phyloP scores from a whole-genome alignment of 2,113 vertebrate genomes.

The Psilopogon haemacephalus region DNA sequence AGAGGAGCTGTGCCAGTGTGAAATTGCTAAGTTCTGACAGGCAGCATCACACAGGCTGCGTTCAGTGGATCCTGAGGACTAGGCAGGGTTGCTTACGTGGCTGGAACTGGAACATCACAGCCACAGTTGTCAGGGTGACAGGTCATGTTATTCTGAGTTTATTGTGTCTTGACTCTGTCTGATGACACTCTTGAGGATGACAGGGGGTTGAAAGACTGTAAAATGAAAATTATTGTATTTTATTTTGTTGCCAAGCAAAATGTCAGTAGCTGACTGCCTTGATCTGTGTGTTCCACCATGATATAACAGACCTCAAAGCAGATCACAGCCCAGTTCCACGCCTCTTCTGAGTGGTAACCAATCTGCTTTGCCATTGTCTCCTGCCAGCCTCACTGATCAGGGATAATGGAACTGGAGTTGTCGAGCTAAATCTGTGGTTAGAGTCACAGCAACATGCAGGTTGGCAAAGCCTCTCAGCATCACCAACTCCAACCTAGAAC shows the following conservation, averaged over 20 bases:
- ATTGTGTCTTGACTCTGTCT: not conserved
- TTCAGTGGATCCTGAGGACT: not conserved
- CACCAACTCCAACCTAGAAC: too few species aligned
- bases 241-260: not conserved
- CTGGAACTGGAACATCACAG: not conserved
- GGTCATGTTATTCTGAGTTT: not conserved
- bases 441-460: too few species aligned
- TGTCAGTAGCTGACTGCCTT: not conserved
- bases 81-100: not conserved
- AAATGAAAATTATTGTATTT: not conserved
- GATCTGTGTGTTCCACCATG: not conserved
- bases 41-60: not conserved
- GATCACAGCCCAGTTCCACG: not conserved
- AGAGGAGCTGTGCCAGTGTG: not conserved
- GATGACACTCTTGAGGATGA: not conserved
- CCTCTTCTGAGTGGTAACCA: not conserved
- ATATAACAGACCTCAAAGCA: not conserved
- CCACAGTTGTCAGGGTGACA: not conserved
- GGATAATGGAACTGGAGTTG: not conserved
- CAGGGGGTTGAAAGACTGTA: not conserved
- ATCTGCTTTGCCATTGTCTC: not conserved
- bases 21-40: not conserved
- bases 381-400: not conserved
- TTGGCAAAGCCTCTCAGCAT: too few species aligned
- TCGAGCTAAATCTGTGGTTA: not conserved